A percentile compares a stretch with the other conserved stretches of the same genome.
Conservation (phyloP, 2,888 invertebrate species). For the Tetramorium bicarinatum region DNA sequence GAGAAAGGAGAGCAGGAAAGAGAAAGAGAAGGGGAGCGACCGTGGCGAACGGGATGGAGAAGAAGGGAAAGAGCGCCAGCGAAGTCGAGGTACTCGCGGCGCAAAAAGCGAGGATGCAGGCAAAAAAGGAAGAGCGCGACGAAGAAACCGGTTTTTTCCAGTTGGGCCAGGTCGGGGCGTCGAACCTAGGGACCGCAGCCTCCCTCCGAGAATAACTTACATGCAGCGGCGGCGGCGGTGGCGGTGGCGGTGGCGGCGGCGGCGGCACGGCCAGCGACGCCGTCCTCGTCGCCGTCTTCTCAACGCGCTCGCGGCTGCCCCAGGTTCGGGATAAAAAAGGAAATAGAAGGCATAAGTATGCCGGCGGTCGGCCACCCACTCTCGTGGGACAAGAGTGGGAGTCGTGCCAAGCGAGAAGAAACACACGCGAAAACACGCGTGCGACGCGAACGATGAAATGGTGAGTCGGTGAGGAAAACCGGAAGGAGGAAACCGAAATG, state of each 20-base stretch:
- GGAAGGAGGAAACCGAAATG: constrained; percentile 42
- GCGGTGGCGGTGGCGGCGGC: constrained; percentile 67
- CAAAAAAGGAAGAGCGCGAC: constrained; percentile 83
- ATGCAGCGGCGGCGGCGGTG: constrained; percentile 73
- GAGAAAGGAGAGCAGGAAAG: constrained; percentile 21
- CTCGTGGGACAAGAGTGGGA: constrained; percentile 57
- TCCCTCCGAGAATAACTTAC: constrained; percentile 86
- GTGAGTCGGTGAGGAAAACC: constrained; percentile 14
- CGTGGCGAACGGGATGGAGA: constrained; percentile 54
- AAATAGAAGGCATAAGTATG: constrained; percentile 55
- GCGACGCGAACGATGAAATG: constrained; percentile 30
- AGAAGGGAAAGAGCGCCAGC: constrained; percentile 61
- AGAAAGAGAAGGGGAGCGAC: constrained; percentile 45
- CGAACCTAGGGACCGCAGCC: constrained; percentile 85
- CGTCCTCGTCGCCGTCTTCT: constrained; percentile 72
- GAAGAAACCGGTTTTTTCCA: constrained; percentile 87
- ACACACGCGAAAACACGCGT: constrained; percentile 48
- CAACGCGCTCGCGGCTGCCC: constrained; percentile 81
- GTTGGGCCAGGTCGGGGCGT: constrained; percentile 87
- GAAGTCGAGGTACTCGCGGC: constrained; percentile 77
- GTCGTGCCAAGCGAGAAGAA: constrained; percentile 42
- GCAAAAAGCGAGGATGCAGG: constrained; percentile 85
- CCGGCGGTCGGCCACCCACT: constrained; percentile 50
- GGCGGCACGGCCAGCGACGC: constrained; percentile 43
- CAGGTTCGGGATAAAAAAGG: constrained; percentile 83